Base-by-base conservation (phyloP, 2,888 invertebrate species). In the Luperina nickerlii region DNA sequence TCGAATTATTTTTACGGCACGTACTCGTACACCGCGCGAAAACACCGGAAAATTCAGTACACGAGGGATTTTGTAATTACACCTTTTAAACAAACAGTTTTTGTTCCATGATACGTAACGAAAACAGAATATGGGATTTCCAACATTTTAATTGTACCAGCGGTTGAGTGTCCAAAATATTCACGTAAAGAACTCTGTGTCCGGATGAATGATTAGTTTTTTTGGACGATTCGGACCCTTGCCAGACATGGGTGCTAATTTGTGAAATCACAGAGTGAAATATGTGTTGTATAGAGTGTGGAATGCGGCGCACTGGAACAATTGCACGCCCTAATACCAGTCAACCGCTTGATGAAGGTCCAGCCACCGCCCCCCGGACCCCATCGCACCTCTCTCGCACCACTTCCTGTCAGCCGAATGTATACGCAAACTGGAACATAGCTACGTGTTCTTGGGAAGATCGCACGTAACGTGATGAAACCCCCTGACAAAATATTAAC, bases 1-100 rank as follows among this genome's bases (percentile, higher is more conserved):
- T 94, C 96, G 96, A 96, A 96, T 96, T 95, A 96, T 96, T 96
- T 96, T 96, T 96, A 96, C 96, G 95, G 95, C 96, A 96, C 96
- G 96, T 96, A 95, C 94, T 94, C 93, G 92, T 92, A 90, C 93
- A 92, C 92, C 91, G 91, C 94, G 94, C 91, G 93, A 94, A 95
- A 96, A 95, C 94, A 95, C 94, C 91, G 94, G 94, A 90, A 94
- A 94, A 95, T 94, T 95, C 93, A 90, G 93, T 92, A 94, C 95
- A 94, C 94, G 94, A 94, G 94, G 95, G 95, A 95, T 95, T 96
- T 95, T 94, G 93, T 96, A 96, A 96, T 96, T 96, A 96, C 93
- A 94, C 94, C 94, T 94, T 94, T 94, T 94, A 91, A 92, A 94
- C 93, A 95, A 95, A 95, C 94, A 94, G 87, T 93, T 94, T 94